phyloP scores from a whole-genome alignment of 2,888 invertebrate genomes.

The Flexamia atlantica region DNA sequence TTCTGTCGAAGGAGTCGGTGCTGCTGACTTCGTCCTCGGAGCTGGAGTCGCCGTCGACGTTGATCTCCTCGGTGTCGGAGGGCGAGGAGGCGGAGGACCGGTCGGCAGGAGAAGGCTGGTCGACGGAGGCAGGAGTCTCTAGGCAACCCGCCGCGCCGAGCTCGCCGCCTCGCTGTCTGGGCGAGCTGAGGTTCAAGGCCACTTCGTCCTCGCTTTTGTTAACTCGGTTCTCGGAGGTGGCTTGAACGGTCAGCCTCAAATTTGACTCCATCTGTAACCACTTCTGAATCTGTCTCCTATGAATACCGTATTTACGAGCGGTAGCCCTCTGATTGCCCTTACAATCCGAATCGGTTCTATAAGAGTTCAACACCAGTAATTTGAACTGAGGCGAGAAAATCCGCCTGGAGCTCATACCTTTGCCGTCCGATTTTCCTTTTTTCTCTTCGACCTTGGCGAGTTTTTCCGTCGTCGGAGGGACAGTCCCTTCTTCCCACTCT shows the following conservation, averaged over 20 bases:
- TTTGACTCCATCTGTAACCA: constrained; percentile 93
- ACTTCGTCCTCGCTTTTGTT: constrained; percentile 70
- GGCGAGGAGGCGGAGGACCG: constrained; percentile 41
- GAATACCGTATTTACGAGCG: constrained; percentile 93
- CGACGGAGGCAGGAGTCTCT: constrained; percentile 58
- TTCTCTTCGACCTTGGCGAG: constrained; percentile 73
- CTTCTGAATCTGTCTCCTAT: constrained; percentile 93
- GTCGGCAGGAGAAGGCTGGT: constrained; percentile 53
- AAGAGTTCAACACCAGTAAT: constrained; percentile 92
- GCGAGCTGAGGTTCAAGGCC: constrained; percentile 76
- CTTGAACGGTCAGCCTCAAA: constrained; percentile 84
- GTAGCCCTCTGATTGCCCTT: constrained; percentile 94
- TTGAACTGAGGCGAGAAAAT: constrained; percentile 95
- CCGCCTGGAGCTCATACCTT: constrained; percentile 87
- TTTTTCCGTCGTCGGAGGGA: constrained; percentile 69
- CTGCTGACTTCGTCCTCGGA: constrained; percentile 69
- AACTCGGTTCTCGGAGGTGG: constrained; percentile 66
- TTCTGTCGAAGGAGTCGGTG: constrained; percentile 66
- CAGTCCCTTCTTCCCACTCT: constrained; percentile 73
- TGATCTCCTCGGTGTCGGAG: constrained; percentile 67
- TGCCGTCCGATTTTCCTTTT: constrained; percentile 75
- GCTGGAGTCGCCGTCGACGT: constrained; percentile 68
- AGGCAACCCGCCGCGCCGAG: constrained; percentile 66
- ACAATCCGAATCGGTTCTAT: constrained; percentile 90
- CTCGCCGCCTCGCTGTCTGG: constrained; percentile 75